These are phyloP conservation scores for Thamnophis elegans DNA, from an alignment of 2,797 vertebrate genomes.

Conservation along the genomic window DNA sequence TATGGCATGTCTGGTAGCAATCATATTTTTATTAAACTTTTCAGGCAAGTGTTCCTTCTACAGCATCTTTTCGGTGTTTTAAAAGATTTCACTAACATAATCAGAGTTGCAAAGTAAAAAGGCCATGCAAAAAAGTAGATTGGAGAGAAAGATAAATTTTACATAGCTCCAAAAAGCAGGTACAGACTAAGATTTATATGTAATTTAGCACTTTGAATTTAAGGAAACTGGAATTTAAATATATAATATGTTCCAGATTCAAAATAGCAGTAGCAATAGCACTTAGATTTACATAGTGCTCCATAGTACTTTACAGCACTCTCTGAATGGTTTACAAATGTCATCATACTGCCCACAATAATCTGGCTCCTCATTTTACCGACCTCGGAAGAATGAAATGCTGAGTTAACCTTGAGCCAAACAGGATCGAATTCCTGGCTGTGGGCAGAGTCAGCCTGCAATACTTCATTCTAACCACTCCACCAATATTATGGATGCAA, in stretches of 20 bases:
- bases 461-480: background rate
- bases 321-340: background rate
- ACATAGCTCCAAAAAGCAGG: background rate
- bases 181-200: background rate
- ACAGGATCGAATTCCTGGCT: background rate
- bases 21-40: background rate
- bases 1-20: background rate
- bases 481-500: background rate
- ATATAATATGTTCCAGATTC: background rate
- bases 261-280: background rate
- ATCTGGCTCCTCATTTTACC: background rate
- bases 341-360: background rate
- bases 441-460: background rate
- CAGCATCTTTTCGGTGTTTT: background rate
- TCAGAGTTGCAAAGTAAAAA: background rate
- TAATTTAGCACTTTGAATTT: background rate
- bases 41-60: background rate
- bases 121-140: background rate
- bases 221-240: background rate
- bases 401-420: background rate
- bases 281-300: background rate
- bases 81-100: background rate
- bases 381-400: background rate
- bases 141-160: background rate
- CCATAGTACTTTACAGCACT: background rate